A percentile compares a stretch with the other conserved stretches of the same genome.
Conservation (phyloP, 2,888 invertebrate species). For the Synanthedon formicaeformis region DNA sequence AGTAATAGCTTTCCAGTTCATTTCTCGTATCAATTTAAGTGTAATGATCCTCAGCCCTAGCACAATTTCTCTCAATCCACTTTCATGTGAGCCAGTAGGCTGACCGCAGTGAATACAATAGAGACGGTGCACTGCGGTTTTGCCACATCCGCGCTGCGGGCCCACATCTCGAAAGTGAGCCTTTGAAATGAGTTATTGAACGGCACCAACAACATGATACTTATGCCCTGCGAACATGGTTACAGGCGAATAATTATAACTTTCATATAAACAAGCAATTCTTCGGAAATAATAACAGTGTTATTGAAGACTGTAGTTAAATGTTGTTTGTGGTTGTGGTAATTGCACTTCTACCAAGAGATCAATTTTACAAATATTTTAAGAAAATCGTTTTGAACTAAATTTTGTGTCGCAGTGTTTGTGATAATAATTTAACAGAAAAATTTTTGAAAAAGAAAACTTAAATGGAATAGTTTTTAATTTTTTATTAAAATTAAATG, state of each 20-base stretch:
- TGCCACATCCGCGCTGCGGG: slow-evolving; percentile 37
- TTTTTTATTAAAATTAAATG: too few relatives aligned
- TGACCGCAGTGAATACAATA: slow-evolving; percentile 16
- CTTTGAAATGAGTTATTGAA: slow-evolving; percentile 62
- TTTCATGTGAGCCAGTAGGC: slow-evolving; percentile 19
- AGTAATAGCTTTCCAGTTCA: slow-evolving; percentile 8
- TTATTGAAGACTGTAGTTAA: too few relatives aligned
- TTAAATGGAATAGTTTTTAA: too few relatives aligned
- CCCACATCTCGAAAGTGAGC: slow-evolving; percentile 58
- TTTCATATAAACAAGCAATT: slow-evolving; percentile 7
- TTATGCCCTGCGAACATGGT: slow-evolving; percentile 23
- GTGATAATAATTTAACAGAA: too few relatives aligned
- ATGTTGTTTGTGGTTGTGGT: too few relatives aligned
- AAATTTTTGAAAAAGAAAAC: too few relatives aligned
- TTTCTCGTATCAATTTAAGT: slow-evolving; percentile 31
- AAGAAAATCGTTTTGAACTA: too few relatives aligned
- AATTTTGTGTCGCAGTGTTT: too few relatives aligned
- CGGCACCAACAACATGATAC: slow-evolving; percentile 51
- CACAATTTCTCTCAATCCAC: slow-evolving; percentile 30
- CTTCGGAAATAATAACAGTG: too few relatives aligned
- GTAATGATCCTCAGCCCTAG: slow-evolving; percentile 30
- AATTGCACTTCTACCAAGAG: too few relatives aligned
- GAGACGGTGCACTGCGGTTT: slow-evolving; percentile 44
- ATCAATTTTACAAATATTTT: too few relatives aligned
- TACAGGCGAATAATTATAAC: slow-evolving; percentile 23